Conservation (phyloP, 2,113 vertebrate genomes). For the Labeo catla region DNA sequence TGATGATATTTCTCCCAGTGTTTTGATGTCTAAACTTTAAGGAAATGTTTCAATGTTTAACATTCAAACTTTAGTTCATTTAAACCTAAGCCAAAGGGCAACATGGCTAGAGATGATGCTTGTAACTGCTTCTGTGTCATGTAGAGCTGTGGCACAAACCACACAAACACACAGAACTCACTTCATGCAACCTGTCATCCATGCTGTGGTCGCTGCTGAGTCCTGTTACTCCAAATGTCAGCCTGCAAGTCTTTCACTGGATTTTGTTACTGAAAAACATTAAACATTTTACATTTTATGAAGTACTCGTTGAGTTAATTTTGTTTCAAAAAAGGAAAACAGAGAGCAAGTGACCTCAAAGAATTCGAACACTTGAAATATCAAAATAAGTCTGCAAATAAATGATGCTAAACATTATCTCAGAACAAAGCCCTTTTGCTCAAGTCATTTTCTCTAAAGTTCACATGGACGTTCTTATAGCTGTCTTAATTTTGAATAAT, state of each 20-base stretch:
- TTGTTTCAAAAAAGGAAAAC: constrained; percentile 12
- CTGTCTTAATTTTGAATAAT: background rate
- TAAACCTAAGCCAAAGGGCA: constrained; percentile 13
- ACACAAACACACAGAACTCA: constrained; percentile 12
- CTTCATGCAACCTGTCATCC: constrained; percentile 13
- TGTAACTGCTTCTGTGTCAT: constrained; percentile 33
- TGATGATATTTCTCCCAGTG: constrained; percentile 21
- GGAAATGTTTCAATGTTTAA: constrained; percentile 28
- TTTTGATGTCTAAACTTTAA: constrained; percentile 11
- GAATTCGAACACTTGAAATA: background rate
- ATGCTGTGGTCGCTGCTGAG: constrained; percentile 16
- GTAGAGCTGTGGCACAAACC: constrained; percentile 22
- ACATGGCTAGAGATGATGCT: constrained; percentile 23
- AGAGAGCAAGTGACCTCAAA: background rate
- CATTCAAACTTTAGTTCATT: constrained; percentile 9
- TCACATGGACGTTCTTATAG: background rate
- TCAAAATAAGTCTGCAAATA: background rate
- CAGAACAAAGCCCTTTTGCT: background rate
- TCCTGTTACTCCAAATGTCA: constrained; percentile 36
- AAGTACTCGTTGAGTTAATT: constrained; percentile 8
- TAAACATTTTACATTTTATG: constrained; percentile 37
- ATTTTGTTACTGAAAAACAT: constrained; percentile 38
- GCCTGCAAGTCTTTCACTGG: constrained; percentile 44
- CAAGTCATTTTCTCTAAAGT: background rate
- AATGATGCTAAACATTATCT: background rate